Evolutionary conservation across 2,888 invertebrate genomes (phyloP).

Genomic region (Eugnorisma glareosa): DNA sequence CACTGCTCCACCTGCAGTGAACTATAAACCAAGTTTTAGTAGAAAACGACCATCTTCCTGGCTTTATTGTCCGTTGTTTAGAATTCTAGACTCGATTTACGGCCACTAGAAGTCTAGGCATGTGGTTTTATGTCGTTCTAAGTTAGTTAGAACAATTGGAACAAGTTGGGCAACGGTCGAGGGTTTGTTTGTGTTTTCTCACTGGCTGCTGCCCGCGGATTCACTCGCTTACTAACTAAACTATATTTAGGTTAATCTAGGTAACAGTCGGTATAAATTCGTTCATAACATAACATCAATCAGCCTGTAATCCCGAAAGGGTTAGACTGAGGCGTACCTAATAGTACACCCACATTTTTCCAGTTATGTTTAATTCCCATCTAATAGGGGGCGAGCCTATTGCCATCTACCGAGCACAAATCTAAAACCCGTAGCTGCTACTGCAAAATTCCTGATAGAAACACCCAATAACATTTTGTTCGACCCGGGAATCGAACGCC

Average conservation of each 20-base stretch:
- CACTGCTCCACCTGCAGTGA: conserved; percentile 33
- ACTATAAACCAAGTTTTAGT: conserved; percentile 57
- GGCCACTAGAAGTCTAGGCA: conserved; percentile 44
- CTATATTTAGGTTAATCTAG: not conserved
- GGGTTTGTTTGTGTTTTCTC: conserved; percentile 36
- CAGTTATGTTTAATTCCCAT: not conserved
- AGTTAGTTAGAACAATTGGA: conserved; percentile 58
- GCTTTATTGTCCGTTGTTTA: conserved; percentile 54
- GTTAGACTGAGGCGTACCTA: not conserved
- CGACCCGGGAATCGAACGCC: not conserved
- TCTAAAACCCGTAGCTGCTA: not conserved
- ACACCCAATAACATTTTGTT: not conserved
- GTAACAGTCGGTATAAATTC: too few relatives aligned
- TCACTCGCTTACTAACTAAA: not conserved
- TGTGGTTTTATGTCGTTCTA: conserved; percentile 58
- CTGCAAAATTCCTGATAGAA: not conserved
- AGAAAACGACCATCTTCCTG: conserved; percentile 35
- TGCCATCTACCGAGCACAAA: too few relatives aligned
- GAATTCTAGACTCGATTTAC: conserved; percentile 56
- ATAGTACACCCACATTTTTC: not conserved
- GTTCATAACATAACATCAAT: not conserved
- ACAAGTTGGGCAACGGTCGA: conserved; percentile 25
- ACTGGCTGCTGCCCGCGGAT: not conserved
- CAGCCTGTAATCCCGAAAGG: not conserved
- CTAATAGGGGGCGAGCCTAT: not conserved